Base-by-base conservation (phyloP, 2,888 invertebrate genomes). In the Drosophila leonis region DNA sequence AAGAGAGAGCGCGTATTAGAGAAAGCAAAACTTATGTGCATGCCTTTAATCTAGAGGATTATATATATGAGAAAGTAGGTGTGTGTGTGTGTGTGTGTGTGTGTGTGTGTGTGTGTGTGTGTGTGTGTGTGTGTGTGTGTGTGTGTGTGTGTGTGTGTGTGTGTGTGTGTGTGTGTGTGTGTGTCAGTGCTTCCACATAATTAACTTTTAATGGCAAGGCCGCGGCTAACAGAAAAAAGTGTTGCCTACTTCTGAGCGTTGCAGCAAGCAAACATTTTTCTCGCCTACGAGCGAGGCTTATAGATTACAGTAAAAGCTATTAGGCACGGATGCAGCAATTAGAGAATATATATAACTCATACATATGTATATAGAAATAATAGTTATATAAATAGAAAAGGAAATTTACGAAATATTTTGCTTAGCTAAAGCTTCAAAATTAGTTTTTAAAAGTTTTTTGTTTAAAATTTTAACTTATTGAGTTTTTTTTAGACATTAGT, bases 161-260 rank as follows among this genome's bases (percentile, higher is more conserved):
- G 8, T n/a, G 15, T 46, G 13, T 52, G 15, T 35, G 8, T 52
- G 51, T 61, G 56, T 60, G n/a, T 64, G 48, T 63, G 49, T 72
- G 44, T 63, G 60, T 37, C 48, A 46, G 48, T 55, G 51, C 54
- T 84, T 89, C 74, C 82, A 82, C 77, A 72, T 77, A 79, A 89
- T 84, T 87, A 89, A 87, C 66, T 84, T 82, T 79, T 71, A 70
- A 81, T 81, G 65, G 65, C 78, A 62, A 66, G 67, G 74, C 69
- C 67, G 49, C 52, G 64, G 37, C 70, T 55, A 75, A 75, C 27
- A 20, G 15, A 9, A 46, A 59, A 65, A 59, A 65, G 51, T 66
- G 56, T 74, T 68, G 79, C 69, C 77, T 71, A 57, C 72, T 71
- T 75, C 18, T 33, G 41, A 56, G 65, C 52, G 69, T 64, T 42